A percentile compares a stretch with the other conserved stretches of the same genome.
phyloP scores from a whole-genome alignment of 53 echinoderm and acorn worm genomes.

The Apostichopus leukothele region DNA sequence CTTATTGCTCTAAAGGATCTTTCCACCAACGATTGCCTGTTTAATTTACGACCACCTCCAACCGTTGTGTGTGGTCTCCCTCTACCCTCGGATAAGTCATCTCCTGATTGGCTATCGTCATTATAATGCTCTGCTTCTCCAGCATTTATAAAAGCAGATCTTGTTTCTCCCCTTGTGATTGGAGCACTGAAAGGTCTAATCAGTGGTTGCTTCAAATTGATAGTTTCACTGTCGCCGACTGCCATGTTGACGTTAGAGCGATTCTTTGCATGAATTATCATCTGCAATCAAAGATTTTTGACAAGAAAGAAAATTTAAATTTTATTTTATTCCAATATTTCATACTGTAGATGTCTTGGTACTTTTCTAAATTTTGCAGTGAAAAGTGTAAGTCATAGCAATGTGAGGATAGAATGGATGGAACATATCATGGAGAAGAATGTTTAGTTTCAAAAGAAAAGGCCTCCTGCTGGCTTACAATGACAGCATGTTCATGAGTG shows the following conservation, averaged over 20 bases:
- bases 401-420: too few relatives aligned
- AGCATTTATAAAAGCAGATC: conserved; percentile 74
- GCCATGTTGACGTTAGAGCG: conserved; percentile 91
- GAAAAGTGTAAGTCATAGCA: too few relatives aligned
- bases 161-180: conserved; percentile 68
- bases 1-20: conserved; percentile 18
- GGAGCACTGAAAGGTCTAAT: conserved; percentile 88
- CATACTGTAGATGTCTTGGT: too few relatives aligned
- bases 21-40: conserved; percentile 17
- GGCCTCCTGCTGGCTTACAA: too few relatives aligned
- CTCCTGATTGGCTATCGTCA: background rate
- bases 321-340: background rate
- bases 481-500: too few relatives aligned
- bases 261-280: conserved; percentile 93
- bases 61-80: conserved; percentile 57
- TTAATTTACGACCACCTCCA: conserved; percentile 20
- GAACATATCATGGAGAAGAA: too few relatives aligned
- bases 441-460: too few relatives aligned
- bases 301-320: background rate
- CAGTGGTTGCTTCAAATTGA: conserved; percentile 31
- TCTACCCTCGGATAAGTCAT: background rate
- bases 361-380: too few relatives aligned
- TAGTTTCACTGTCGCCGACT: conserved; percentile 12
- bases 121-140: conserved; percentile 69
- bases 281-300: conserved; percentile 51